phyloP scores from a whole-genome alignment of 2,888 invertebrate species.

The Conomelus anceps region DNA sequence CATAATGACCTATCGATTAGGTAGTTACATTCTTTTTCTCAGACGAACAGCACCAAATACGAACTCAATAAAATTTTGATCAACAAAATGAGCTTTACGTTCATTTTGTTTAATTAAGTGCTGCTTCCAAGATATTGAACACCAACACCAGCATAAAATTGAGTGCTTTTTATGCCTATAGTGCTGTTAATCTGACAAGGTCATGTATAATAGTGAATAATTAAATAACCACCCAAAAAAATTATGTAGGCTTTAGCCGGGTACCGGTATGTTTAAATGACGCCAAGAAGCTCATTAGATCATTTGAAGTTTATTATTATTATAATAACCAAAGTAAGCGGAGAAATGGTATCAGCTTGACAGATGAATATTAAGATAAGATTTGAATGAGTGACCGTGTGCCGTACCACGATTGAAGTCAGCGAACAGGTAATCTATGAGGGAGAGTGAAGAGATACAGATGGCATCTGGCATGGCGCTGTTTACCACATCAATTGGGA shows the following conservation, averaged over 20 bases:
- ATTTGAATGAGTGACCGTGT: neutral
- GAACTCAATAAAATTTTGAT: neutral
- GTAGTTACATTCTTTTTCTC: too few relatives aligned
- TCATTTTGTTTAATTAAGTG: neutral
- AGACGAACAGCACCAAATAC: neutral
- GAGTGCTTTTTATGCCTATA: neutral
- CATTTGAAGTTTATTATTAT: neutral
- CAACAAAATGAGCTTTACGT: too few relatives aligned
- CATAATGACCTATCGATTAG: too few relatives aligned
- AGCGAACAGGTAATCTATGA: neutral
- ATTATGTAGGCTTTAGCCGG: neutral
- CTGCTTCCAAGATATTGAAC: neutral
- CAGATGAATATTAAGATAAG: neutral
- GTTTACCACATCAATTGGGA: neutral
- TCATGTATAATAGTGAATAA: neutral
- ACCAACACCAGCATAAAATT: neutral
- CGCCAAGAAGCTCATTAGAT: neutral
- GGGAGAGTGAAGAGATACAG: neutral
- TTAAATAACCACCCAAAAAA: neutral
- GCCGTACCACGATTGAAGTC: neutral
- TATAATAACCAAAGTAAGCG: neutral
- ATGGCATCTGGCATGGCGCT: neutral
- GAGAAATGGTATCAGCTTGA: neutral
- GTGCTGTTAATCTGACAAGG: neutral
- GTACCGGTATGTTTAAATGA: neutral